A percentile compares a stretch with the other conserved stretches of the same genome.
Evolutionary conservation across 2,888 invertebrate genomes (phyloP).

Genomic region (Galerucella nymphaeae): DNA sequence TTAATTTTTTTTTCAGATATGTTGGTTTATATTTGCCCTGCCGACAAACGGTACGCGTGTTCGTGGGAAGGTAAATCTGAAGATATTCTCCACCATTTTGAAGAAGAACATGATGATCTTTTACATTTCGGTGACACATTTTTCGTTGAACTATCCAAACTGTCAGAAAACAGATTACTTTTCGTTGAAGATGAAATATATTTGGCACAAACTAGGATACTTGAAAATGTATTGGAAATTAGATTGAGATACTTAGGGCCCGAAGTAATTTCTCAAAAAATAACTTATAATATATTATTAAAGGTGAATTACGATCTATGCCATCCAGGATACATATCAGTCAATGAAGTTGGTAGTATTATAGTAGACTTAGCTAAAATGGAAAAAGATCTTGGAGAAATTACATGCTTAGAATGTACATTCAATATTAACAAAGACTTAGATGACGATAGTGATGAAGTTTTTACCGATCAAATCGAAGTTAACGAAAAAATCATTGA

Average conservation of each 20-base stretch:
- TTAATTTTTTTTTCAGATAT: conserved; percentile 34
- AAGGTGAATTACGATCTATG: conserved; percentile 28
- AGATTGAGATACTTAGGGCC: conserved; percentile 54
- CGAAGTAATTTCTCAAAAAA: conserved; percentile 46
- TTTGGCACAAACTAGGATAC: conserved; percentile 50
- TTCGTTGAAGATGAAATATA: conserved; percentile 54
- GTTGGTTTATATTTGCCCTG: conserved; percentile 55
- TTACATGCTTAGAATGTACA: conserved; percentile 42
- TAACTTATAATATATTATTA: conserved; percentile 50
- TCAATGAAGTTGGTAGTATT: conserved; percentile 36
- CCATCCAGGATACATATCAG: conserved; percentile 34
- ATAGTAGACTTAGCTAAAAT: conserved; percentile 41
- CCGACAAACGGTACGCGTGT: conserved; percentile 54
- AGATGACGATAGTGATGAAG: conserved; percentile 15
- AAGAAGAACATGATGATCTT: conserved; percentile 54
- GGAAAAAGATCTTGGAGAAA: conserved; percentile 30
- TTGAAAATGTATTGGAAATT: conserved; percentile 43
- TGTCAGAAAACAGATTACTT: conserved; percentile 54
- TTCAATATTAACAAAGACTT: conserved; percentile 39
- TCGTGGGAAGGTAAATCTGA: conserved; percentile 55
- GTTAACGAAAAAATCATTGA: not conserved
- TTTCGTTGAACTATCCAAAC: conserved; percentile 45
- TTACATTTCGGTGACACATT: conserved; percentile 49
- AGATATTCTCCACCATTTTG: conserved; percentile 56
- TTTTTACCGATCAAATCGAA: not conserved